These are phyloP conservation scores for Melanotus villosus DNA, from an alignment of 2,888 invertebrate genomes.

Conservation along the genomic window DNA sequence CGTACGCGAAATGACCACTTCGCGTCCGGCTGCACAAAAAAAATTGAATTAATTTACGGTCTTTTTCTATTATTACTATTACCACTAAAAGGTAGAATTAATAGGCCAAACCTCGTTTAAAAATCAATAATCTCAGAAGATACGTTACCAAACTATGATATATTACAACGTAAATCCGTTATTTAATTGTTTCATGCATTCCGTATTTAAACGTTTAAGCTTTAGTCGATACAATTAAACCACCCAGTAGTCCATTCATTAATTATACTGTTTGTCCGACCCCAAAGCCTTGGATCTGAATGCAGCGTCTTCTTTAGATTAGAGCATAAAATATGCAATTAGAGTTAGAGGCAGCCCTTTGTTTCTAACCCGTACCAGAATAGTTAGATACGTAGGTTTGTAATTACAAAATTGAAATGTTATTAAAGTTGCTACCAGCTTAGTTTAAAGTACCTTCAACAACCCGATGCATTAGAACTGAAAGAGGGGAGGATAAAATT, in stretches of 20 bases:
- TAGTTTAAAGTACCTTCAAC: conserved; percentile 1
- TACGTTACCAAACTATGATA: too few species aligned
- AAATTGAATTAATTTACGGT: too few species aligned
- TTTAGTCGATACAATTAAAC: conserved; percentile 12
- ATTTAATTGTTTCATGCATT: too few species aligned
- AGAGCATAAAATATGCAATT: conserved; percentile 18
- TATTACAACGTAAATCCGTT: too few species aligned
- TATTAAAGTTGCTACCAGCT: conserved; percentile 23
- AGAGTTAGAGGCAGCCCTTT: conserved; percentile 11
- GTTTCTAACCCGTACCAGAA: not conserved
- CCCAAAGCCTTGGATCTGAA: not conserved
- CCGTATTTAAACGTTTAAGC: not conserved
- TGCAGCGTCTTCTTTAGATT: conserved; percentile 15
- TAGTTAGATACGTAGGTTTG: conserved; percentile 13
- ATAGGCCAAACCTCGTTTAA: too few species aligned
- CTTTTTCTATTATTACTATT: too few species aligned
- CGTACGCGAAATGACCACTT: too few species aligned
- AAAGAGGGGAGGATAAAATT: conserved; percentile 19
- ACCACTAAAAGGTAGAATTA: too few species aligned
- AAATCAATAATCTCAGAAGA: too few species aligned
- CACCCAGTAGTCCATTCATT: not conserved
- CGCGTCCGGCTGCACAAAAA: too few species aligned
- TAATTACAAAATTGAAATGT: conserved; percentile 27
- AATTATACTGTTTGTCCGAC: conserved; percentile 5
- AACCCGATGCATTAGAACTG: not conserved